These are phyloP conservation scores for Leptogaster cylindrica DNA, from an alignment of 2,888 invertebrate species.

Conservation along the genomic window DNA sequence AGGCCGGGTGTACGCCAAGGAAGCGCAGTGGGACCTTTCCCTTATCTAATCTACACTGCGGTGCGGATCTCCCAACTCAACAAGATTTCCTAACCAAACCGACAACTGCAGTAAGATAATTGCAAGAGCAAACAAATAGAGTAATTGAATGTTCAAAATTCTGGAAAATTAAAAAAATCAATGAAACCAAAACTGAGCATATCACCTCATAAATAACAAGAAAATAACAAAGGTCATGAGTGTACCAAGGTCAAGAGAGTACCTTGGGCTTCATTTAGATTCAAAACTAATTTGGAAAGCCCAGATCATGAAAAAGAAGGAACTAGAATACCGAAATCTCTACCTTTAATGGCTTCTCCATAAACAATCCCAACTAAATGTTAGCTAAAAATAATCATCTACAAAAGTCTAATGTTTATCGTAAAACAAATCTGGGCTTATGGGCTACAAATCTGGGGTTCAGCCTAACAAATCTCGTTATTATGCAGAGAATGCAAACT, in stretches of 20 bases:
- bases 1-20: conserved; percentile 15
- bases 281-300: not conserved
- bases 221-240: no score
- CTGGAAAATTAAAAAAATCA: conserved; percentile 9
- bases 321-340: no score
- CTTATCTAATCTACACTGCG: not conserved
- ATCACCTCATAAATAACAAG: not conserved
- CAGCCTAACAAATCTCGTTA: no score
- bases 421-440: no score
- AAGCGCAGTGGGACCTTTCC: conserved; percentile 20
- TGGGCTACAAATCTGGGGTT: no score
- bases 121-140: not conserved
- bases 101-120: not conserved
- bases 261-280: not conserved
- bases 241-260: no score
- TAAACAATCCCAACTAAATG: no score
- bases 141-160: not conserved
- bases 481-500: no score
- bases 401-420: no score
- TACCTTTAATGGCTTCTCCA: no score
- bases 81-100: not conserved
- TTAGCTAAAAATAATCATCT: no score
- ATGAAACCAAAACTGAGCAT: not conserved
- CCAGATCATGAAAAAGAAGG: not conserved
- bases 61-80: not conserved